A percentile compares a stretch with the other conserved stretches of the same genome.
Evolutionary conservation across 2,888 invertebrate species (phyloP).

Genomic region (Temnothorax rugatulus): DNA sequence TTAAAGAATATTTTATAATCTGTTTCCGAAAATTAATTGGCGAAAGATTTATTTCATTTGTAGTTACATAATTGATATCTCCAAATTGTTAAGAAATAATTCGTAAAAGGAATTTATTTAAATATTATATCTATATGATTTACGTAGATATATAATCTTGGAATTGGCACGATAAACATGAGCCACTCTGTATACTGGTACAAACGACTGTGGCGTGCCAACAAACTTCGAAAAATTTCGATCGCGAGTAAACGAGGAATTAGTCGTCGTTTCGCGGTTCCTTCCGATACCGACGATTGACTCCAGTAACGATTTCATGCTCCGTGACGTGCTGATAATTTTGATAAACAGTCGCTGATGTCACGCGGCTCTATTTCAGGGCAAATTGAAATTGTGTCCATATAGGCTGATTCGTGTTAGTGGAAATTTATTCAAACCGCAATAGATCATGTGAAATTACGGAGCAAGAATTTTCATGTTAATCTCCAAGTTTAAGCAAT

Average conservation of each 20-base stretch:
- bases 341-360: constrained; percentile 4
- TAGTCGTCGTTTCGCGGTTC: constrained; percentile 59
- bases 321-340: constrained; percentile 30
- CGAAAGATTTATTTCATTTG: neutral
- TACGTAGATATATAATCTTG: neutral
- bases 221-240: constrained; percentile 75
- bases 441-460: neutral
- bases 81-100: neutral
- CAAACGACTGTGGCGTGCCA: constrained; percentile 75
- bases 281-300: constrained; percentile 73
- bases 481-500: neutral
- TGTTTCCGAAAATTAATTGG: neutral
- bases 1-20: neutral
- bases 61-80: neutral
- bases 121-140: neutral
- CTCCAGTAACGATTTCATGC: constrained; percentile 57
- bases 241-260: constrained; percentile 57
- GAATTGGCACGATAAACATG: neutral
- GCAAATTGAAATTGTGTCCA: neutral
- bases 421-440: constrained; percentile 17
- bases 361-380: constrained; percentile 7
- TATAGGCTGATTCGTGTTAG: neutral
- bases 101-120: neutral
- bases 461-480: constrained; percentile 1
- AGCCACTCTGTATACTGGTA: constrained; percentile 53